Conservation (phyloP, 1,140 invertebrate genomes). For the Sesamia nonagrioides region DNA sequence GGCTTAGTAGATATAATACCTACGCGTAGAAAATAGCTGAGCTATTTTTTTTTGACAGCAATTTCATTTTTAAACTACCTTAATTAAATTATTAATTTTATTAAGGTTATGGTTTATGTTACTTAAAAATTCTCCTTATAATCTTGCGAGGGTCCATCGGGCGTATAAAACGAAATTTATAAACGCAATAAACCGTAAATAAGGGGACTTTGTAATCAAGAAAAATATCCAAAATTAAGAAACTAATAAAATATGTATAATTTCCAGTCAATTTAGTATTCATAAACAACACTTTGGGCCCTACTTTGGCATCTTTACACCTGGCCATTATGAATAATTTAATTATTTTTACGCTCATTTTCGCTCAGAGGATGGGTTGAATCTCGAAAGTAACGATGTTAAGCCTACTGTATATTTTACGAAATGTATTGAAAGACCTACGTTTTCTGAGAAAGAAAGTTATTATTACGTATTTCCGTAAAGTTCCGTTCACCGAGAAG, state of each 20-base stretch:
- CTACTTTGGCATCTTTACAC: conserved; percentile 15
- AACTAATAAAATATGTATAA: conserved; percentile 40
- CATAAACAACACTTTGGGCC: conserved; percentile 22
- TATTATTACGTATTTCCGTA: too few species aligned
- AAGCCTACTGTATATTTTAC: neutral
- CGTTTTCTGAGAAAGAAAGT: neutral
- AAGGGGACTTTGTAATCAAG: conserved; percentile 11
- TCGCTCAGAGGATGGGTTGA: neutral
- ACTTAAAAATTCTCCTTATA: too few species aligned
- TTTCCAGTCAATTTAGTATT: conserved; percentile 41
- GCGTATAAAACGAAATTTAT: conserved; percentile 9
- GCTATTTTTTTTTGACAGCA: too few species aligned
- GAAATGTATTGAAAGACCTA: neutral
- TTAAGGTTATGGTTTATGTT: too few species aligned
- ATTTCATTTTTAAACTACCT: too few species aligned
- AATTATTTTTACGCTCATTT: conserved; percentile 41
- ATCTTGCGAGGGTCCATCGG: neutral
- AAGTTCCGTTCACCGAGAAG: too few species aligned
- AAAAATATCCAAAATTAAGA: conserved; percentile 30
- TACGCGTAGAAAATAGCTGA: too few species aligned
- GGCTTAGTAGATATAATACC: too few species aligned
- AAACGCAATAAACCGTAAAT: neutral
- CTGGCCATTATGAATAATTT: conserved; percentile 35
- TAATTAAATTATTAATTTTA: too few species aligned
- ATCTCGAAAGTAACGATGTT: neutral